Conservation (phyloP, 2,797 vertebrate species). For the Remorina albescens region DNA sequence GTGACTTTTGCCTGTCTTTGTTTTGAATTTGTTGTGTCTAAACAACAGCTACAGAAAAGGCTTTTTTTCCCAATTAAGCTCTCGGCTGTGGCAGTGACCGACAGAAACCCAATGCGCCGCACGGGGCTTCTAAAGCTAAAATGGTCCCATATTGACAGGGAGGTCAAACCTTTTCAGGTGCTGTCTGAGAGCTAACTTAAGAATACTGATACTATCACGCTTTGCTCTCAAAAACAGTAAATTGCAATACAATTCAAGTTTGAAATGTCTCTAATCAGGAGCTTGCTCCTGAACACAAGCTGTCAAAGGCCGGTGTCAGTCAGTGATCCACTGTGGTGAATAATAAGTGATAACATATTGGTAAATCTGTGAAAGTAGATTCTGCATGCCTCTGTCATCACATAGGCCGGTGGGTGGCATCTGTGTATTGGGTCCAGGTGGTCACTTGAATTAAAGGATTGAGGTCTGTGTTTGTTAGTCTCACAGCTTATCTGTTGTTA, state of each 20-base stretch:
- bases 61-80: conserved; percentile 29
- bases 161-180: conserved; percentile 54
- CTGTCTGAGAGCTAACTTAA: conserved; percentile 20
- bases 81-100: conserved; percentile 29
- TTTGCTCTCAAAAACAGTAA: conserved; percentile 50
- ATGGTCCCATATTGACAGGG: conserved; percentile 36
- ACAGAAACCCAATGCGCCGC: conserved; percentile 41
- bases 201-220: conserved; percentile 51
- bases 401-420: conserved; percentile 34
- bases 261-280: conserved; percentile 56
- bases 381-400: conserved; percentile 40
- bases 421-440: conserved; percentile 44
- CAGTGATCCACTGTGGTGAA: conserved; percentile 12
- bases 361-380: conserved; percentile 31
- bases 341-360: conserved; percentile 47
- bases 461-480: conserved; percentile 60
- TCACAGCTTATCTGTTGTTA: conserved; percentile 61
- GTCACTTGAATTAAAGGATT: conserved; percentile 63
- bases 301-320: conserved; percentile 52
- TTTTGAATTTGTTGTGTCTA: conserved; percentile 31
- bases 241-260: conserved; percentile 61
- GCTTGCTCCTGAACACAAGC: conserved; percentile 40
- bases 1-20: conserved; percentile 47
- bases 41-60: conserved; percentile 28
- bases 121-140: conserved; percentile 12